Percentiles rank a stretch among this genome's conserved stretches.
Conservation (phyloP, 2,888 invertebrate genomes). For the Papilio demoleus region DNA sequence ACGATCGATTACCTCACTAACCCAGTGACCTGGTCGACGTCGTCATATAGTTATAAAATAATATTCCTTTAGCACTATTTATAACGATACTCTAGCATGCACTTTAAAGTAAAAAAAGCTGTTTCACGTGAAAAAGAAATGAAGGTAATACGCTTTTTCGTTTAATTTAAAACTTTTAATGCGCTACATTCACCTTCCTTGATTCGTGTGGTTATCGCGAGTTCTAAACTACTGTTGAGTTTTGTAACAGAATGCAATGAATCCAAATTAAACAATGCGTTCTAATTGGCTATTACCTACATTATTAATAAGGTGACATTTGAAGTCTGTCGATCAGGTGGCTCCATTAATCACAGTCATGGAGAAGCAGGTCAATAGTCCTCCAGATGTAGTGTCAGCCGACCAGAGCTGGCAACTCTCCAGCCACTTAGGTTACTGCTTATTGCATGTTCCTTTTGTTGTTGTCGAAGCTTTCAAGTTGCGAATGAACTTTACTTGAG, state of each 20-base stretch:
- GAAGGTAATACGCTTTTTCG: no score
- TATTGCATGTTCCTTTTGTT: slow-evolving; percentile 22
- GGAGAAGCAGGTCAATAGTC: slow-evolving; percentile 22
- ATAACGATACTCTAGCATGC: background rate
- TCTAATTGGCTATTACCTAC: no score
- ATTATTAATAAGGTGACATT: background rate
- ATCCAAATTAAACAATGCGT: no score
- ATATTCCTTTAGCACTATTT: background rate
- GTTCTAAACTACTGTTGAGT: no score
- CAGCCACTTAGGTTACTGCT: slow-evolving; percentile 17
- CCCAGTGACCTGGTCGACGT: background rate
- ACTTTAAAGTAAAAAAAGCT: background rate
- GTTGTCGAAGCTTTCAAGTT: background rate
- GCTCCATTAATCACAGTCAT: slow-evolving; percentile 5
- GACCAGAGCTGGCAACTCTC: slow-evolving; percentile 16
- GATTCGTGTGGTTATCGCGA: no score
- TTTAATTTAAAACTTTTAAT: no score
- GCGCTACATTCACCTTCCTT: no score
- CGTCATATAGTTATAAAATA: slow-evolving; percentile 1
- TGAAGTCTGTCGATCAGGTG: background rate
- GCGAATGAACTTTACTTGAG: slow-evolving; percentile 2
- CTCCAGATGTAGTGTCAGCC: slow-evolving; percentile 2
- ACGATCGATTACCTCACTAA: background rate
- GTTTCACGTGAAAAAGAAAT: no score
- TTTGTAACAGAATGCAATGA: no score